These are phyloP conservation scores for Tinamus major DNA, from an alignment of 2,797 vertebrate genomes.

Conservation along the genomic window DNA sequence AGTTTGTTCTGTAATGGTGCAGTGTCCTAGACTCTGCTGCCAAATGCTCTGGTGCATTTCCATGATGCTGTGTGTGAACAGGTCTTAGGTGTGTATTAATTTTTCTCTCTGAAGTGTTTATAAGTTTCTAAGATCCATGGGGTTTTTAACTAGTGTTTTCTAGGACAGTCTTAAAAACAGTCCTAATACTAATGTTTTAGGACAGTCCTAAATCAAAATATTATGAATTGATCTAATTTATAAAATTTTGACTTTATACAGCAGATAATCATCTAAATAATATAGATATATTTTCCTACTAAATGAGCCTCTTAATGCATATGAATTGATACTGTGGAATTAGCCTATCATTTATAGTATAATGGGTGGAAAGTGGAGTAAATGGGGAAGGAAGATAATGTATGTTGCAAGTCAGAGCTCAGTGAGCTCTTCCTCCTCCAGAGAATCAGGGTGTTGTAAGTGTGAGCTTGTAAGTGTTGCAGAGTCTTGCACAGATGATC, in stretches of 20 bases:
- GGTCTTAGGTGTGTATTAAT: background rate
- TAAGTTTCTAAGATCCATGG: background rate
- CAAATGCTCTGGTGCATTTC: background rate
- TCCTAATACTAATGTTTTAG: too few species aligned
- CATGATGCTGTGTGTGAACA: background rate
- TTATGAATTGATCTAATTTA: background rate
- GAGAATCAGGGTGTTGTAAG: rapidly evolving
- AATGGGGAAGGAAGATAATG: background rate
- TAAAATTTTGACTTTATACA: background rate
- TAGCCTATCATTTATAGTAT: background rate
- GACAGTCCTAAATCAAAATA: too few species aligned
- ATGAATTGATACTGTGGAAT: background rate
- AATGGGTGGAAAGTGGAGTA: background rate
- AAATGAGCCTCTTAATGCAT: background rate
- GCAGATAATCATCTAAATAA: background rate
- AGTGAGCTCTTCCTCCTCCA: background rate
- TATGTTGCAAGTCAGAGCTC: background rate
- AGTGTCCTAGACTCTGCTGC: background rate
- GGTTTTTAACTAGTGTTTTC: background rate
- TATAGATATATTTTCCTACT: background rate
- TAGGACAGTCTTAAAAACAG: too few species aligned
- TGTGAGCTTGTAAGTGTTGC: background rate
- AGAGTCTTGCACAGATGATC: background rate
- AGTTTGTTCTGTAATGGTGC: background rate
- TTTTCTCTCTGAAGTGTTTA: background rate